phyloP scores from a whole-genome alignment of 2,113 vertebrate genomes.

The Neopipo cinnamomea region DNA sequence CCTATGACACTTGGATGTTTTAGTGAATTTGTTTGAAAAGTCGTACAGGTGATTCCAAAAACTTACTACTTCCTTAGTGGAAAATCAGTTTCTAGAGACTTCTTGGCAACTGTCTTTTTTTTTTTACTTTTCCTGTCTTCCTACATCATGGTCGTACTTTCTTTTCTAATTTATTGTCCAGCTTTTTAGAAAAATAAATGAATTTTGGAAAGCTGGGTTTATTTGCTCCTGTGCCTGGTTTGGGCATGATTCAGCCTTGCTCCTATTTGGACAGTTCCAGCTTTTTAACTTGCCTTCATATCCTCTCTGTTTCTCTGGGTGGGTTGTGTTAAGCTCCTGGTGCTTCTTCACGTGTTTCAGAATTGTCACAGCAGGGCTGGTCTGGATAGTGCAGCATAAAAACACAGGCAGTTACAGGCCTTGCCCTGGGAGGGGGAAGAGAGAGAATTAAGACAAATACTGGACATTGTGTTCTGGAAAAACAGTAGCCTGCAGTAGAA shows the following conservation, averaged over 20 bases:
- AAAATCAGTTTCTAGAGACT: slow-evolving; percentile 18
- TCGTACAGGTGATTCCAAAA: slow-evolving; percentile 21
- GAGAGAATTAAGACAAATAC: background rate
- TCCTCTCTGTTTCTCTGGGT: background rate
- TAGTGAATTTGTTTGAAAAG: slow-evolving; percentile 13
- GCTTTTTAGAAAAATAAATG: background rate
- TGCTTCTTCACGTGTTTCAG: background rate
- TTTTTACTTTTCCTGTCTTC: background rate
- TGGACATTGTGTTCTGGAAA: background rate
- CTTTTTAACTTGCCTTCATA: background rate
- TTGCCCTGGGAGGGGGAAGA: background rate
- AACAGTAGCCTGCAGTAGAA: background rate
- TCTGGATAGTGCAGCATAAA: background rate
- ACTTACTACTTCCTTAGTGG: slow-evolving; percentile 22
- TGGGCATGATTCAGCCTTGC: background rate
- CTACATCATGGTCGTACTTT: background rate
- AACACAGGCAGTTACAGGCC: background rate
- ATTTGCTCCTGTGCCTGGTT: background rate
- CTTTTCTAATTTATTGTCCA: background rate
- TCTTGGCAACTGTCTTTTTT: background rate
- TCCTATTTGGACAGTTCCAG: background rate
- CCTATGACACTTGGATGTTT: background rate
- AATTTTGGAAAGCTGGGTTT: background rate
- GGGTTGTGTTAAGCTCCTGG: background rate
- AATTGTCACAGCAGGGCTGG: background rate